Evolutionary conservation across 2,888 invertebrate species (phyloP).

Genomic region (Ophion obscuratus): DNA sequence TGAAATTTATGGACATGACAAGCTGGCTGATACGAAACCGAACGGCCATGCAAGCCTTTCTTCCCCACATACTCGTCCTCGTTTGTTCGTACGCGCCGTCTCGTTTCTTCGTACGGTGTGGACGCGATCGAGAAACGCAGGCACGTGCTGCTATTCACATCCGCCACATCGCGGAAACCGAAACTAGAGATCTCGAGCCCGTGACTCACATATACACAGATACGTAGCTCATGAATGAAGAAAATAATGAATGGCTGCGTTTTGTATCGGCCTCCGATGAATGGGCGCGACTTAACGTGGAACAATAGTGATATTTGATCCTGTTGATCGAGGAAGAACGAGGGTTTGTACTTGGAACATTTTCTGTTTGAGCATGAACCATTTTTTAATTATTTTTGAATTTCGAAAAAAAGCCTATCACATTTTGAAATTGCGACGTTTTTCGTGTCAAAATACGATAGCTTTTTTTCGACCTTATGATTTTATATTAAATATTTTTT

Average conservation of each 20-base stretch:
- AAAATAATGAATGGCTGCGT: constrained; percentile 8
- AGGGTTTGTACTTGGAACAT: not conserved
- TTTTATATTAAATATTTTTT: too few relatives aligned
- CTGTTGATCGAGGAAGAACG: not conserved
- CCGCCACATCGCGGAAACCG: constrained; percentile 52
- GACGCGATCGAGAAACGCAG: constrained; percentile 24
- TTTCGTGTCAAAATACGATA: too few relatives aligned
- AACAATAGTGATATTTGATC: not conserved
- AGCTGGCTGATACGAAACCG: constrained; percentile 18
- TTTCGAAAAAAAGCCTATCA: not conserved
- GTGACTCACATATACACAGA: not conserved
- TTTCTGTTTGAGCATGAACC: too few relatives aligned
- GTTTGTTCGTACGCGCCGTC: not conserved
- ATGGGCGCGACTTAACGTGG: not conserved
- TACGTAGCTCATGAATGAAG: constrained; percentile 8
- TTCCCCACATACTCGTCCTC: not conserved
- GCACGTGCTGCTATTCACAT: constrained; percentile 63
- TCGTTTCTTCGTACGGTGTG: constrained; percentile 25
- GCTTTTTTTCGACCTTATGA: too few relatives aligned
- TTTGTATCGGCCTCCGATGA: not conserved
- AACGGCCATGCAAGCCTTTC: not conserved
- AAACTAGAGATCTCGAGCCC: constrained; percentile 16
- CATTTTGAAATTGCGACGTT: not conserved
- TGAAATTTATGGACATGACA: not conserved
- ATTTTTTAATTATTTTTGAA: not conserved